Percentiles rank a stretch among this genome's conserved stretches.
These are phyloP conservation scores for Himalopsyche anomala DNA, from an alignment of 2,888 invertebrate species.

Conservation along the genomic window DNA sequence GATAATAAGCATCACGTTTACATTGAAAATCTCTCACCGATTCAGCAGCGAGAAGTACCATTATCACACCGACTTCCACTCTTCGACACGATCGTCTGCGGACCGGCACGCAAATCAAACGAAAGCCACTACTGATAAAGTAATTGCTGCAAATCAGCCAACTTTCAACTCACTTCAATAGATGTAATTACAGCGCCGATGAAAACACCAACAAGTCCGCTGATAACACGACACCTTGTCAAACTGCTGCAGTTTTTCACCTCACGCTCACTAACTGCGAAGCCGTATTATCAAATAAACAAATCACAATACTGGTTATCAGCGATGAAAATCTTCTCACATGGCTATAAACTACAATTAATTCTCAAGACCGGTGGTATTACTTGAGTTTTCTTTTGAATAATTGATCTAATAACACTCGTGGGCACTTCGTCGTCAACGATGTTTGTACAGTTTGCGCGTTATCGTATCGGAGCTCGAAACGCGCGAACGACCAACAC, in stretches of 20 bases:
- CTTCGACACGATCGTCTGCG: not conserved
- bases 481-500: not conserved
- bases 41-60: not conserved
- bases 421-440: not conserved
- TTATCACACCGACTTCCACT: not conserved
- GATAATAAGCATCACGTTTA: not conserved
- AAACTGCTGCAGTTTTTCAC: slow-evolving; percentile 19
- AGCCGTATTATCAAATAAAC: slow-evolving; percentile 19
- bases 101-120: slow-evolving; percentile 30
- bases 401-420: slow-evolving; percentile 8
- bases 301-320: slow-evolving; percentile 38
- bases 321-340: slow-evolving; percentile 20
- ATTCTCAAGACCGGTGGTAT: not conserved
- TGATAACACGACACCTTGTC: slow-evolving; percentile 40
- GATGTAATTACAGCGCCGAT: not conserved
- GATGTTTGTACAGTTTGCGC: slow-evolving; percentile 39
- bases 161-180: slow-evolving; percentile 34
- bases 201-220: not conserved
- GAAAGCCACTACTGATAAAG: slow-evolving; percentile 3
- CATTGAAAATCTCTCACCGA: slow-evolving; percentile 31
- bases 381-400: not conserved
- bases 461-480: not conserved
- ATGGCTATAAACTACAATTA: slow-evolving; percentile 1
- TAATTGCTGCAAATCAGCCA: slow-evolving; percentile 1
- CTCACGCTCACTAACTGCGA: slow-evolving; percentile 2